phyloP scores from a whole-genome alignment of 2,113 vertebrate genomes.

The Gadus chalcogrammus region DNA sequence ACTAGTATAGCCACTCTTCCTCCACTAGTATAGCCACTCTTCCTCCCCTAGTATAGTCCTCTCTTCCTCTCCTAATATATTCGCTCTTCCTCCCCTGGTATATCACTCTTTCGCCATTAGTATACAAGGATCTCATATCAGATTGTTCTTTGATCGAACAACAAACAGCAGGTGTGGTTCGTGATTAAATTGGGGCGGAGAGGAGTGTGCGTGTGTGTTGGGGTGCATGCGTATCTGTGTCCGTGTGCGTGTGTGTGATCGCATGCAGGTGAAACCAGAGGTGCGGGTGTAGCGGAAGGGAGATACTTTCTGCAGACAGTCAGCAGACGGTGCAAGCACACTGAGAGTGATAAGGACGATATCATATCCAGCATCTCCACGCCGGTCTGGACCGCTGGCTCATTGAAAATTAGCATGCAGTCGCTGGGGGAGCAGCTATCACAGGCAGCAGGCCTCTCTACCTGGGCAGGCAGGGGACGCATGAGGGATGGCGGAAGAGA shows the following conservation, averaged over 20 bases:
- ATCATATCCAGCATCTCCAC: slow-evolving; percentile 39
- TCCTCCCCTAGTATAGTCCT: too few species aligned
- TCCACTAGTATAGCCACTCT: too few species aligned
- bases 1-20: too few species aligned
- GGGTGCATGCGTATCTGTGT: too few species aligned
- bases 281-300: slow-evolving; percentile 23
- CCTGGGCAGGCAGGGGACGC: too few species aligned
- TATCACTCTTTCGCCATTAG: background rate
- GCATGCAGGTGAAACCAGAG: slow-evolving; percentile 40
- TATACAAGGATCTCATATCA: slow-evolving; percentile 4
- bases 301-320: slow-evolving; percentile 38
- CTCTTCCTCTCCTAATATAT: too few species aligned
- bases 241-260: background rate
- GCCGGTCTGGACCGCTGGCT: slow-evolving; percentile 25
- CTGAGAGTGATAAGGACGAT: slow-evolving; percentile 41
- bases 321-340: slow-evolving; percentile 34
- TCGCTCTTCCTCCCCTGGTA: too few species aligned
- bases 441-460: too few species aligned
- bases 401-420: slow-evolving; percentile 42
- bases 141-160: slow-evolving; percentile 23
- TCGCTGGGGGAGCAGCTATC: background rate
- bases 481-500: too few species aligned
- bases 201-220: background rate
- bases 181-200: background rate
- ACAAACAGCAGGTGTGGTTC: background rate